Conservation (phyloP, 2,888 invertebrate species). For the Hydrotaea diabolus region DNA sequence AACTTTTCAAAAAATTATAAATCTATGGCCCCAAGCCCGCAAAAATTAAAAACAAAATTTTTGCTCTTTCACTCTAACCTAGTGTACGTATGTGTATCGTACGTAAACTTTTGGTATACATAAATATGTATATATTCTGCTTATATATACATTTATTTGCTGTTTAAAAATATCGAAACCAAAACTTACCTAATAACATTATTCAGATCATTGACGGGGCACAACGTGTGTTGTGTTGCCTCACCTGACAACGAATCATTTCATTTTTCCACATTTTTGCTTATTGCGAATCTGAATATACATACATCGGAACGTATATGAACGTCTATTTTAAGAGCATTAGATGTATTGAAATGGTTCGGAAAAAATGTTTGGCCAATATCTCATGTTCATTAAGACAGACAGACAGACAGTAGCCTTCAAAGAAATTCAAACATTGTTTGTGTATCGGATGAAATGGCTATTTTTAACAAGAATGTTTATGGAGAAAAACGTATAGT, state of each 20-base stretch:
- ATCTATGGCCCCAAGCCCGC: no score
- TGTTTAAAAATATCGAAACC: not conserved
- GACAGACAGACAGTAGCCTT: not conserved
- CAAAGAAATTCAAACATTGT: not conserved
- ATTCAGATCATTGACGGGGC: not conserved
- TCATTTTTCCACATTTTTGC: not conserved
- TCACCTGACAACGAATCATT: slow-evolving; percentile 15
- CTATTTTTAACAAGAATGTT: not conserved
- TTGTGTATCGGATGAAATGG: not conserved
- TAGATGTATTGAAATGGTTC: not conserved
- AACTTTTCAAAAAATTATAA: no score
- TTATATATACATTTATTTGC: not conserved
- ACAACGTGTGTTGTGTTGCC: not conserved
- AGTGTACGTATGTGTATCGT: no score
- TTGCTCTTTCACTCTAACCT: no score
- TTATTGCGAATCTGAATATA: not conserved
- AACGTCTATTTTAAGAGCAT: not conserved
- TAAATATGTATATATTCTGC: not conserved
- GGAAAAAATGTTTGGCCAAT: not conserved
- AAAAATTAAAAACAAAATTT: no score
- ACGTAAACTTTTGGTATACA: no score
- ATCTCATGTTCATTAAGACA: not conserved
- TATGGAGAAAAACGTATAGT: no score
- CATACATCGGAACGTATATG: not conserved
- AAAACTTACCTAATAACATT: not conserved